These are phyloP conservation scores for Tenthredo livida DNA, from an alignment of 2,888 invertebrate species.

Conservation along the genomic window DNA sequence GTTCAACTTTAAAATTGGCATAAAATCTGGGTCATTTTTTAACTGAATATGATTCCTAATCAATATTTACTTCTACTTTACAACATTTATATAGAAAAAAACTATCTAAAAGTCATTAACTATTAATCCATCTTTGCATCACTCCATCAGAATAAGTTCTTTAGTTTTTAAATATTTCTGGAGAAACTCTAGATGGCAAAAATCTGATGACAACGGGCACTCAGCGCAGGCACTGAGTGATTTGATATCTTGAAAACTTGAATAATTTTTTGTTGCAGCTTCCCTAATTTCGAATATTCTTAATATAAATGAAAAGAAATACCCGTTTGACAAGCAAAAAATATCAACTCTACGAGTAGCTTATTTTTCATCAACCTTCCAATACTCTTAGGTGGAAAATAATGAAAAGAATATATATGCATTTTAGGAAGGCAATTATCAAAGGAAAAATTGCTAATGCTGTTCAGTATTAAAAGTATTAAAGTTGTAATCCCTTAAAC, in stretches of 20 bases:
- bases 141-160: background rate
- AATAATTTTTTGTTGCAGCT: background rate
- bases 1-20: constrained; percentile 9
- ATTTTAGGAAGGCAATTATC: constrained; percentile 43
- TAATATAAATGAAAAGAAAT: constrained; percentile 2
- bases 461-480: constrained; percentile 50
- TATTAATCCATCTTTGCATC: background rate
- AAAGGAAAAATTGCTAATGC: constrained; percentile 42
- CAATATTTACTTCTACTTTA: background rate
- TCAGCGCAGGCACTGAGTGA: constrained; percentile 42
- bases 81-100: background rate
- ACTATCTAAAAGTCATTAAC: background rate
- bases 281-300: background rate
- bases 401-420: constrained; percentile 13
- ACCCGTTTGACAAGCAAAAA: constrained; percentile 10
- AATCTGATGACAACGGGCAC: constrained; percentile 14
- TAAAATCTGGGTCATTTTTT: background rate
- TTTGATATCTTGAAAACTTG: background rate
- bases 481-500: constrained; percentile 21
- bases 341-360: background rate
- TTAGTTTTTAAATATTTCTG: background rate
- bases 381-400: constrained; percentile 19
- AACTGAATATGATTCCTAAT: background rate
- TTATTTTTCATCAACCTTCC: constrained; percentile 25
- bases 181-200: background rate